Evolutionary conservation across 2,113 vertebrate species (phyloP), one percentile per base, ranked within the genome.

Genomic region (Corynorhinus townsendii): DNA sequence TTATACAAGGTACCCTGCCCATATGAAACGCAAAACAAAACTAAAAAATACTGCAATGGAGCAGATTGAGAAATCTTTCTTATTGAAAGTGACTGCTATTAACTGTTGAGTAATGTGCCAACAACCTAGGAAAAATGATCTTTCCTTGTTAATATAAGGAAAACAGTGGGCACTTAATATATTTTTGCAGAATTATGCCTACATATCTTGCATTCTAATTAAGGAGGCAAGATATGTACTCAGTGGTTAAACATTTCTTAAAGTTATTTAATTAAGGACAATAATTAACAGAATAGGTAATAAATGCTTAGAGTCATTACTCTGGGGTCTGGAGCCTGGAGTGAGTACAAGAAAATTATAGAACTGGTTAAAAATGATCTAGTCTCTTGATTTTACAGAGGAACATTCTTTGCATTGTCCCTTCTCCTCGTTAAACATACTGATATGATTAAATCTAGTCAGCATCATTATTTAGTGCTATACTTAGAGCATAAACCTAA

Each of bases 181-280:
- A 83, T 93, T 91, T 95, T 95, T 86, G 54, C 69, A 95, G 92
- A 96, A 96, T 94, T 96, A 93, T 45, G 59, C 95, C 93, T 4
- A 69, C 92, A 77, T 77, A 90, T 88, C 91, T 95, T 92, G 88
- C n/a, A 56, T 84, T 92, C 73, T 95, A 92, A 96, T 95, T 95
- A 95, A 95, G 95, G 73, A 93, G 88, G 79, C 73, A 86, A 93
- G 92, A 38, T 49, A 62, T 92, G 59, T 7, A 33, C 76, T 90
- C 40, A 33, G 40, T 89, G 82, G 90, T 86, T 97, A 97, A 96
- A 47, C 94, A 95, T 83, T 96, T 96, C 82, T 90, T 95, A 92
- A 87, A 95, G 87, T 96, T 92, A 95, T 92, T 97, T 96, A 96
- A 97, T 96, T 97, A 97, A 96, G 88, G 75, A 86, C 30, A 90